Percentiles rank a stretch among this genome's conserved stretches.
These are phyloP conservation scores for Halyomorpha halys DNA, from an alignment of 1,140 invertebrate genomes.

Conservation along the genomic window DNA sequence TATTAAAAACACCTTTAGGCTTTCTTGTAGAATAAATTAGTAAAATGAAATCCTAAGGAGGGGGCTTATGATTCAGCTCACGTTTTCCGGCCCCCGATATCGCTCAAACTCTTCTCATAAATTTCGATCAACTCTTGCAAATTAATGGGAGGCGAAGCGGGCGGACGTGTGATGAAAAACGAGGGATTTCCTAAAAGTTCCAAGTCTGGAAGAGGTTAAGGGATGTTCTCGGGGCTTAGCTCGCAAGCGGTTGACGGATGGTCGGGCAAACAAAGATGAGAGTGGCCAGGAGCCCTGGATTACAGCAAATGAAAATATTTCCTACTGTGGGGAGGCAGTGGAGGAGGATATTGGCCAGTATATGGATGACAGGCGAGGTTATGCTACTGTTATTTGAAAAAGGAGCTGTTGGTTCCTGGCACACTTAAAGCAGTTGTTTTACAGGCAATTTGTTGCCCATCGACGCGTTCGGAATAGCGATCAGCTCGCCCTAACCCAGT, in stretches of 20 bases:
- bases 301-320: too few relatives aligned
- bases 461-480: too few relatives aligned
- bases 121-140: conserved; percentile 16
- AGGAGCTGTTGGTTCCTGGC: too few relatives aligned
- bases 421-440: too few relatives aligned
- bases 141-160: conserved; percentile 9
- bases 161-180: conserved; percentile 17
- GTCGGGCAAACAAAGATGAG: conserved; percentile 2
- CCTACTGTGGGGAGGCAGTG: too few relatives aligned
- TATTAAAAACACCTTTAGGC: too few relatives aligned
- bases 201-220: not conserved
- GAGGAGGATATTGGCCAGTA: too few relatives aligned
- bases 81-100: conserved; percentile 7
- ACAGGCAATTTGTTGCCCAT: too few relatives aligned
- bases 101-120: conserved; percentile 17
- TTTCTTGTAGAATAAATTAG: conserved; percentile 11
- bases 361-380: too few relatives aligned
- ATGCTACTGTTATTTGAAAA: too few relatives aligned
- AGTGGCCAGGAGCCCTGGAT: not conserved
- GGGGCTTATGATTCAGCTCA: conserved; percentile 4
- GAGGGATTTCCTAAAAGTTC: conserved; percentile 9
- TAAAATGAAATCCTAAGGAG: conserved; percentile 8
- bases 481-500: too few relatives aligned
- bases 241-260: not conserved
- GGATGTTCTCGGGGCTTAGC: not conserved